Conservation (phyloP, 2,113 vertebrate genomes). For the Tachycineta bicolor region DNA sequence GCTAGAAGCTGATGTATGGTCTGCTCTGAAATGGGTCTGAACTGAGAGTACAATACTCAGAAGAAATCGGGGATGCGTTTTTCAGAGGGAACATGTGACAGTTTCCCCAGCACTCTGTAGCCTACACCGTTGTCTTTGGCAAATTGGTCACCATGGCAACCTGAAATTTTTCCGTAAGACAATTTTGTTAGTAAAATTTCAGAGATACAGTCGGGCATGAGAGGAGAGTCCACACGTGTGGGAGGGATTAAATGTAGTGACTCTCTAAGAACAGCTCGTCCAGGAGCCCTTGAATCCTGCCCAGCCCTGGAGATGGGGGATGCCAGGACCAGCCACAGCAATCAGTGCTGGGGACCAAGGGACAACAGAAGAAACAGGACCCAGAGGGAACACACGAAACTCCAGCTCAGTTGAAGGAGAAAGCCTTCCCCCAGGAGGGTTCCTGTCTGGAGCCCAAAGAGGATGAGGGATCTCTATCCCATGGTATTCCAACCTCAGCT, state of each 20-base stretch:
- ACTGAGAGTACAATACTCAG: background rate
- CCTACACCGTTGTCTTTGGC: background rate
- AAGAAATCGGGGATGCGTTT: background rate
- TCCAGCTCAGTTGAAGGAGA: background rate
- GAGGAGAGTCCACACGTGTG: background rate
- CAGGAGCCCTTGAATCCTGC: background rate
- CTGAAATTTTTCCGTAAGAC: background rate
- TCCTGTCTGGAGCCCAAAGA: background rate
- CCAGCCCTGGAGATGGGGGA: background rate
- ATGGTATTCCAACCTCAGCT: background rate
- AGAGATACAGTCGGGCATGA: background rate
- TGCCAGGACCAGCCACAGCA: background rate
- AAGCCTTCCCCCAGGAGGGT: background rate
- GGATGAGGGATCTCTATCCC: background rate
- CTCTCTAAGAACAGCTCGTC: background rate
- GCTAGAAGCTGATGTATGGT: background rate
- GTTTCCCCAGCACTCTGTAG: background rate
- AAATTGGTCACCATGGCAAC: slow-evolving; percentile 35
- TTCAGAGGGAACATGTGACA: background rate
- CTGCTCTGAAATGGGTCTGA: background rate
- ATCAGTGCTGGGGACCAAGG: background rate
- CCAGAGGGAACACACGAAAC: background rate
- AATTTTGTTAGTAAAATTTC: background rate
- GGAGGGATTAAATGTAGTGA: background rate
- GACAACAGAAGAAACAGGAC: background rate